These are phyloP conservation scores for Halcyon badia DNA, from an alignment of 2,797 vertebrate species.

Conservation along the genomic window DNA sequence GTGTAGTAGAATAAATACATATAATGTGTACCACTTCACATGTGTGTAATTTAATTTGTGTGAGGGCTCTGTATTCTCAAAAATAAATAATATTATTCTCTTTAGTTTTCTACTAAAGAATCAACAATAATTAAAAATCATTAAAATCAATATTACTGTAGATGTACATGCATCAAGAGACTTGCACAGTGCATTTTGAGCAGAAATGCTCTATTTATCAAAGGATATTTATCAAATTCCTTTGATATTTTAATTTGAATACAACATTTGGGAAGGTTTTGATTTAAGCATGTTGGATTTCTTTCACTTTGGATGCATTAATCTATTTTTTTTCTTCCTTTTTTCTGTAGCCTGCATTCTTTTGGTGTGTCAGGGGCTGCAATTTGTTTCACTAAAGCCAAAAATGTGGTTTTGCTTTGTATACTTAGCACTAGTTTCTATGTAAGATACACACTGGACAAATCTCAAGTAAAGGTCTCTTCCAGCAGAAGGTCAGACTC, in stretches of 20 bases:
- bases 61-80: not conserved
- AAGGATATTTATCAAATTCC: not conserved
- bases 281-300: not conserved
- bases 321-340: not conserved
- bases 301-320: not conserved
- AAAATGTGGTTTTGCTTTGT: slow-evolving; percentile 55
- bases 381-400: slow-evolving; percentile 40
- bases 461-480: slow-evolving; percentile 59
- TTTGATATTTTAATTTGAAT: slow-evolving; percentile 9
- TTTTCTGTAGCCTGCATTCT: slow-evolving; percentile 56
- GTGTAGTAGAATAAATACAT: not conserved
- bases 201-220: not conserved
- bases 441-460: slow-evolving; percentile 51
- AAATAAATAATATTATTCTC: not conserved
- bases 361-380: slow-evolving; percentile 31
- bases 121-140: not conserved
- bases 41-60: not conserved
- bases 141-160: not conserved
- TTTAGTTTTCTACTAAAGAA: not conserved
- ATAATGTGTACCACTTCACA: not conserved
- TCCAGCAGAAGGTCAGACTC: slow-evolving; percentile 45
- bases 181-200: not conserved
- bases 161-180: not conserved
- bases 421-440: slow-evolving; percentile 60
- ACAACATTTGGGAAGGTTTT: slow-evolving; percentile 23